Evolutionary conservation across 1,140 invertebrate genomes (phyloP), one percentile per base, ranked within the genome.

Genomic region (Heliothis subflexa): DNA sequence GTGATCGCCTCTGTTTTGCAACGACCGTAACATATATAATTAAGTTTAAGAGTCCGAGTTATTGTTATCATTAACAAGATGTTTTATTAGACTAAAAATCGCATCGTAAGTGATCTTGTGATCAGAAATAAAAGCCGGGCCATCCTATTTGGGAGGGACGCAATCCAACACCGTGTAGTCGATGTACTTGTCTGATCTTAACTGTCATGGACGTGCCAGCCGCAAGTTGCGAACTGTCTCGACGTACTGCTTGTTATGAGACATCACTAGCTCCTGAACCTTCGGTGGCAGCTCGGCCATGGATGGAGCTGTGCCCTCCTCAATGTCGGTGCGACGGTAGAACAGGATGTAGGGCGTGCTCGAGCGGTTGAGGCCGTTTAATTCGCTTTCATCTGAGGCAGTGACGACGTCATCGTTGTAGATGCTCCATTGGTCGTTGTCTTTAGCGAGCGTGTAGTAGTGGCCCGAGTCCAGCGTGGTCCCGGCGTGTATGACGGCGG

Each of bases 281-380:
- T 79, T 82, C 0, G 81, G 81, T 0, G 92, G 90, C n/a, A 94
- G 71, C 7, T 90, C 87, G 16, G 87, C 82, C 1, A 93, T 54
- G 0, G 85, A 61, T 0, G 90, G 90, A 0, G 84, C 79, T 0
- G 84, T 61, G 33, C 81, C 80, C 12, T 93, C 92, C 12, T 89
- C 90, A 1, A 92, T 80, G 49, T 93, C 92, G 3, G 80, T 84
- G 12, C 91, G 88, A 61, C 94, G 88, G 86, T 98, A 98, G 84
- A 98, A 97, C 3, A 98, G 92, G 64, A 98, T 97, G 83, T 98
- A 98, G 0, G 97, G 97, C 0, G 98, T 98, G 86, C 97, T 97
- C 1, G 96, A 96, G 3, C 96, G 96, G 73, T 96, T 95, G 18
- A 97, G 92, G 75, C 92, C 95, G 78, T 96, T 95, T 68, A 98